A percentile compares a stretch with the other conserved stretches of the same genome.
Conservation (phyloP, 2,797 vertebrate species). For the Thripadectes ignobilis region DNA sequence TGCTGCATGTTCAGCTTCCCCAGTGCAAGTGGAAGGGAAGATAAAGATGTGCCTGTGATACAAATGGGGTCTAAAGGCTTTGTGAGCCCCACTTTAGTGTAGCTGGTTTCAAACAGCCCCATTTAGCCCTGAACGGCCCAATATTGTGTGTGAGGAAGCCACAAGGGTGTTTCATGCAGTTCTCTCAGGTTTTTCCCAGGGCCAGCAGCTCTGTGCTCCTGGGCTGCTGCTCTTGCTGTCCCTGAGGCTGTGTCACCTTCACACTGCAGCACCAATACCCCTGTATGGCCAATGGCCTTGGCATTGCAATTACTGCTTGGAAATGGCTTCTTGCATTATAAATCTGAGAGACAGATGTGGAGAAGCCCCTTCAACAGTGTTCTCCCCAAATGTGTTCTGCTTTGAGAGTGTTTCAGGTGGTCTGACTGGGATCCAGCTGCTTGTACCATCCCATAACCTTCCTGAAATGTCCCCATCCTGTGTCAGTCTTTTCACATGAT, state of each 20-base stretch:
- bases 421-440: not conserved
- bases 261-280: accelerated
- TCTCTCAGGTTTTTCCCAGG: not conserved
- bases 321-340: not conserved
- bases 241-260: not conserved
- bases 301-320: not conserved
- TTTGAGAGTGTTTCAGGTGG: accelerated
- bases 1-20: not conserved
- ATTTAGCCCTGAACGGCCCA: not conserved
- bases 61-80: not conserved
- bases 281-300: not conserved
- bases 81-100: not conserved
- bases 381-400: not conserved
- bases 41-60: not conserved
- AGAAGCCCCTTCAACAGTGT: not conserved
- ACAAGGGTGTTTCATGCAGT: not conserved
- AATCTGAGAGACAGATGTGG: not conserved
- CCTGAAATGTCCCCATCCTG: not conserved
- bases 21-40: not conserved
- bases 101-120: not conserved
- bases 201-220: not conserved
- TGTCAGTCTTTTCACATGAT: not conserved
- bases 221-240: accelerated
- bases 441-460: not conserved
- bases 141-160: not conserved